Conservation (phyloP, 2,888 invertebrate genomes). For the Megastigmus dorsalis region DNA sequence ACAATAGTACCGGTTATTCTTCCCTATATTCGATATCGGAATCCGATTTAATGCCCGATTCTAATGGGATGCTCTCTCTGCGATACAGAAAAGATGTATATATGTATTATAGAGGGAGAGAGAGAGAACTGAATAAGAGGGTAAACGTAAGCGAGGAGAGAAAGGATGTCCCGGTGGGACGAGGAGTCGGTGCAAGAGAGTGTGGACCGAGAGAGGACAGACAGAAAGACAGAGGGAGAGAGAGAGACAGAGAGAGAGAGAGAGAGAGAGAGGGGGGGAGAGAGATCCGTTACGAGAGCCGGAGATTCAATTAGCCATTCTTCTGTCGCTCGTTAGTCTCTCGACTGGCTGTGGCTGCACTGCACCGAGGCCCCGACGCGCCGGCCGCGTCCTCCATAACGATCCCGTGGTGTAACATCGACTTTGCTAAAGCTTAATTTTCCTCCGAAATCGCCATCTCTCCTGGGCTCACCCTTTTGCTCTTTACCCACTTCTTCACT, state of each 20-base stretch:
- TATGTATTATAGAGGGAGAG: background rate
- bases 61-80: no score
- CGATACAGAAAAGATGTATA: no score
- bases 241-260: background rate
- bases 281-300: conserved; percentile 30
- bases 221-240: background rate
- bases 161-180: background rate
- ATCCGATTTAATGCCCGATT: conserved; percentile 37
- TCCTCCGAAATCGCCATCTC: conserved; percentile 23
- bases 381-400: conserved; percentile 5
- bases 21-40: conserved; percentile 26
- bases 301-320: conserved; percentile 55
- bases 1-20: conserved; percentile 4
- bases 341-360: background rate
- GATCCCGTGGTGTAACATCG: conserved; percentile 32
- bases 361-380: background rate
- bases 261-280: background rate
- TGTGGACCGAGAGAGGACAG: background rate
- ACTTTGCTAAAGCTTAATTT: conserved; percentile 41
- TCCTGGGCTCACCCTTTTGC: background rate
- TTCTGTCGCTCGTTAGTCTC: conserved; percentile 50
- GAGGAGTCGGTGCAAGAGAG: background rate
- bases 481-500: background rate
- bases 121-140: no score
- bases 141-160: background rate